Conservation (phyloP, 2,888 invertebrate species). For the Amphipoea lucens region DNA sequence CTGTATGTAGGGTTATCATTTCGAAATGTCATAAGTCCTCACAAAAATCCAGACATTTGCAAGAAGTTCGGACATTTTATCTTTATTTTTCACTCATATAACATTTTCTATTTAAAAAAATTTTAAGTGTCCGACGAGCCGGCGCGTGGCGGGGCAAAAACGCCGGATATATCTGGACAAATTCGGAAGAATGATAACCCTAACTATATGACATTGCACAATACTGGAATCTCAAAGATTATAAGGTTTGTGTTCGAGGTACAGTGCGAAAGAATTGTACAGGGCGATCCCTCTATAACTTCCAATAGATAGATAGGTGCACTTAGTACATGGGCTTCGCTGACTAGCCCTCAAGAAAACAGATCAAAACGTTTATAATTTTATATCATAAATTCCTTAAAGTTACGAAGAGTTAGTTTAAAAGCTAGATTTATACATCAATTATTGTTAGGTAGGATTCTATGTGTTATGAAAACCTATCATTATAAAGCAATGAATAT, state of each 20-base stretch:
- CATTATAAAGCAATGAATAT: background rate
- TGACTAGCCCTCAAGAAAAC: background rate
- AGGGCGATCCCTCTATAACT: background rate
- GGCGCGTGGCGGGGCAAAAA: background rate
- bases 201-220: background rate
- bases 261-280: background rate
- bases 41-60: background rate
- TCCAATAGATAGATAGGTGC: background rate
- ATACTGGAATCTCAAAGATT: background rate
- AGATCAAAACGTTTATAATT: background rate
- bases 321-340: background rate
- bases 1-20: background rate
- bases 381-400: constrained; percentile 21
- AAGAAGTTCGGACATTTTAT: background rate
- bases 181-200: background rate
- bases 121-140: background rate
- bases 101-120: background rate
- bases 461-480: background rate
- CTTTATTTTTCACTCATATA: background rate
- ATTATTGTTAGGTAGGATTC: background rate
- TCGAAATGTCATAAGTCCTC: background rate
- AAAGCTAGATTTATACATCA: constrained; percentile 30
- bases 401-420: constrained; percentile 28
- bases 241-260: background rate
- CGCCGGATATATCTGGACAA: background rate